Percentiles rank a stretch among this genome's conserved stretches.
Evolutionary conservation across 2,888 invertebrate species (phyloP).

Genomic region (Ornithoptera alexandrae): DNA sequence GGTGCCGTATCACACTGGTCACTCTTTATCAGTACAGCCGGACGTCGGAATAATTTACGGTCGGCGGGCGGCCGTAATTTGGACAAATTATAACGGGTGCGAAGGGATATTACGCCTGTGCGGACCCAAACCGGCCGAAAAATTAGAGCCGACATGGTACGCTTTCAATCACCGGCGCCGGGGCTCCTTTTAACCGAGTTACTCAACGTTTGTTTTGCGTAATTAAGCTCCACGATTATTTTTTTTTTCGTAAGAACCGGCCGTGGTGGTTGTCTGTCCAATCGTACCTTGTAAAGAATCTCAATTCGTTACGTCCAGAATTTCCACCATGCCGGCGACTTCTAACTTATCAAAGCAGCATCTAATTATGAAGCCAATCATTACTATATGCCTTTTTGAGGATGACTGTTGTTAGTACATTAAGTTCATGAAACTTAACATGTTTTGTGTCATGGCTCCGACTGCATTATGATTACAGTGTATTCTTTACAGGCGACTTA

Average conservation of each 20-base stretch:
- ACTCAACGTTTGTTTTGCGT: constrained; percentile 24
- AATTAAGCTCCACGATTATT: constrained; percentile 8
- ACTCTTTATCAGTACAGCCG: constrained; percentile 21
- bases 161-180: constrained; percentile 41
- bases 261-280: not conserved
- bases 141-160: constrained; percentile 37
- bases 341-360: too few species aligned
- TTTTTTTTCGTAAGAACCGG: constrained; percentile 2
- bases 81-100: constrained; percentile 54
- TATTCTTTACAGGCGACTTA: too few species aligned
- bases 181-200: constrained; percentile 37
- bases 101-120: constrained; percentile 36
- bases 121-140: constrained; percentile 37
- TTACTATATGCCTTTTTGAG: too few species aligned
- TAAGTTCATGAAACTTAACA: too few species aligned
- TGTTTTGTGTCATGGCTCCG: too few species aligned
- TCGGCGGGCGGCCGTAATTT: constrained; percentile 44
- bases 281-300: not conserved
- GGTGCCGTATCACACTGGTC: constrained; percentile 23
- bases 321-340: too few species aligned
- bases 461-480: too few species aligned
- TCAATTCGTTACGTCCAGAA: not conserved
- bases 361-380: too few species aligned
- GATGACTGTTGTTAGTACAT: too few species aligned
- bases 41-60: constrained; percentile 34